Base-by-base conservation (phyloP, 2,797 vertebrate genomes). In the Lemur catta region DNA sequence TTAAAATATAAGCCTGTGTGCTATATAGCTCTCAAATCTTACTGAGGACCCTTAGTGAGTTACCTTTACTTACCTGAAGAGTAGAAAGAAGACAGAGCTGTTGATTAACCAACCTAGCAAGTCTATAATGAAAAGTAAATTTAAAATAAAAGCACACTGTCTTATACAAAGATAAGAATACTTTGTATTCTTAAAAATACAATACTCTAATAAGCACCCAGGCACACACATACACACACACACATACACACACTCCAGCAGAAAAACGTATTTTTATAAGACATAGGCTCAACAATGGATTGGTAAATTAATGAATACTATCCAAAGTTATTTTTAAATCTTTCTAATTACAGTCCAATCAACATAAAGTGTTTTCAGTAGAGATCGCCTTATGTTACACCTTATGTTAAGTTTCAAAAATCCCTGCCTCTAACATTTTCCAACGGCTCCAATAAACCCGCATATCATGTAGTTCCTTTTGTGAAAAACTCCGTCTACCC, bases 381-480 rank as follows among this genome's bases (percentile, higher is more conserved):
- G 93, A 59, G 75, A 72, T 0, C 30, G 82, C 82, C 93, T 93
- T 89, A 93, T 82, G 81, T 63, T 67, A 55, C 17, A 76, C 92
- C 88, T 84, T 87, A 78, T 87, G 43, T 78, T 94, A 82, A 41
- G 24, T 84, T 92, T 97, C 88, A 55, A 65, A 95, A 96, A 59
- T n/a, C 81, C 59, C 80, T n/a, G 43, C 57, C 35, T 80, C 48
- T 41, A 80, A 84, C 30, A 22, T 63, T 89, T 86, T 41, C 63
- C 41, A 82, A 72, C 28, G 50, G 55, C 38, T 81, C 79, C 67
- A 65, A 67, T 46, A 92, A 93, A 41, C 18, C 35, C 57, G 50
- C 43, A 17, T 2, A 12, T 43, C 24, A 57, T 6, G 6, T 1
- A 38, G 74, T 38, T 7, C 61, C 86, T 79, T 69, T 43, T 63